A percentile compares a stretch with the other conserved stretches of the same genome.
Conservation (phyloP, 2,888 invertebrate genomes). For the Cyrtodaria siliqua region DNA sequence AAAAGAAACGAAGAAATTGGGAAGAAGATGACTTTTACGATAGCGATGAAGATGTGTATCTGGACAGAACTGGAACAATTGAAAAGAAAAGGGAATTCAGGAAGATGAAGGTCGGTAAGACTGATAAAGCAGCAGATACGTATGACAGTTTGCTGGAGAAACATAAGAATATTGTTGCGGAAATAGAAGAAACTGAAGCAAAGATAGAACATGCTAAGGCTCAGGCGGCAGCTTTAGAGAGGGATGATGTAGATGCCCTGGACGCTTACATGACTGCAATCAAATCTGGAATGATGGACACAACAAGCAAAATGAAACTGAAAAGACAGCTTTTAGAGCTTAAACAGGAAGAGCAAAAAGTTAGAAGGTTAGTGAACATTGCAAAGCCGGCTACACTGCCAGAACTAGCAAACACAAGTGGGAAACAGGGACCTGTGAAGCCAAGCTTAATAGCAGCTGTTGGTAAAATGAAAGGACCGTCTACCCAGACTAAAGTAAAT, state of each 20-base stretch:
- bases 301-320: conserved; percentile 85
- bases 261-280: conserved; percentile 92
- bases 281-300: conserved; percentile 86
- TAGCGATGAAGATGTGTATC: conserved; percentile 97
- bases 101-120: conserved; percentile 89
- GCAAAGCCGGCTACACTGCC: conserved; percentile 86
- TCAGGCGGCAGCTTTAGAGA: conserved; percentile 75
- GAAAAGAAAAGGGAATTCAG: conserved; percentile 94
- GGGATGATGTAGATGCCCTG: conserved; percentile 90
- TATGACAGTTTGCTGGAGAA: conserved; percentile 89
- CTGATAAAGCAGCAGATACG: conserved; percentile 86
- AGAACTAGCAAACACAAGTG: conserved; percentile 56
- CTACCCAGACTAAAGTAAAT: conserved; percentile 13
- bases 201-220: conserved; percentile 86
- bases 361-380: conserved; percentile 91
- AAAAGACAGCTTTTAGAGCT: conserved; percentile 89
- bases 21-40: conserved; percentile 95
- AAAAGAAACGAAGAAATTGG: conserved; percentile 92
- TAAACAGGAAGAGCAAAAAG: conserved; percentile 90
- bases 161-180: conserved; percentile 86
- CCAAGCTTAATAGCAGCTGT: conserved; percentile 26
- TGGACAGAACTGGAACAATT: conserved; percentile 97
- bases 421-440: conserved; percentile 12
- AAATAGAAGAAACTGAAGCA: conserved; percentile 89
- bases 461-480: conserved; percentile 58